Conservation (phyloP, 1,140 invertebrate genomes). For the Chymomyza costata region DNA sequence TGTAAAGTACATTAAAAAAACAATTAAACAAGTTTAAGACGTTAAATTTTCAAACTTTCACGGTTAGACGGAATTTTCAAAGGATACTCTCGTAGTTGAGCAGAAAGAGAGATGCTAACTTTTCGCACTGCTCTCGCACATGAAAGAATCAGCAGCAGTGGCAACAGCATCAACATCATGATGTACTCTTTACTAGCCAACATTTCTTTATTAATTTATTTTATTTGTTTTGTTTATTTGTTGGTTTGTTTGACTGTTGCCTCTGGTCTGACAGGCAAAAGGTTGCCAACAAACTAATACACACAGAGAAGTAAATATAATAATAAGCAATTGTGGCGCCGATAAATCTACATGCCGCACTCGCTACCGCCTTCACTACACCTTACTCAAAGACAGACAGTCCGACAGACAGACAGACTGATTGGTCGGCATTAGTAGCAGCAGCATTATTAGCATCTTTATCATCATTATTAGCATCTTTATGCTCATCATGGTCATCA, state of each 20-base stretch:
- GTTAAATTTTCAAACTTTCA: too few relatives aligned
- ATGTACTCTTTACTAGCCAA: too few relatives aligned
- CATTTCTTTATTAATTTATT: constrained; percentile 54
- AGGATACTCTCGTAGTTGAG: too few relatives aligned
- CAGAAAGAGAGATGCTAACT: too few relatives aligned
- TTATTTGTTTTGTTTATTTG: constrained; percentile 61
- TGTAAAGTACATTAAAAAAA: too few relatives aligned
- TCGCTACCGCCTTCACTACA: neutral
- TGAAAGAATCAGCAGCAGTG: constrained; percentile 56
- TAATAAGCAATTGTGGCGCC: constrained; percentile 54
- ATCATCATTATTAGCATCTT: constrained; percentile 16
- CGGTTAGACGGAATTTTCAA: too few relatives aligned
- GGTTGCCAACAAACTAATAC: constrained; percentile 23
- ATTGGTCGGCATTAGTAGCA: constrained; percentile 6
- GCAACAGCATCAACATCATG: constrained; percentile 16
- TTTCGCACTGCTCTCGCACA: too few relatives aligned
- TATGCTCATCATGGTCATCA: constrained; percentile 22
- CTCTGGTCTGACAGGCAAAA: neutral
- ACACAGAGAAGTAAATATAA: constrained; percentile 44
- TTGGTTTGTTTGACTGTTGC: constrained; percentile 21
- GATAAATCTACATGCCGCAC: constrained; percentile 45
- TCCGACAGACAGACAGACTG: too few relatives aligned
- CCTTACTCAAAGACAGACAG: too few relatives aligned
- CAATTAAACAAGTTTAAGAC: too few relatives aligned
- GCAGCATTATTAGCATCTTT: constrained; percentile 2